Base-by-base conservation (phyloP, 2,797 vertebrate species). In the Pteronotus mesoamericanus region DNA sequence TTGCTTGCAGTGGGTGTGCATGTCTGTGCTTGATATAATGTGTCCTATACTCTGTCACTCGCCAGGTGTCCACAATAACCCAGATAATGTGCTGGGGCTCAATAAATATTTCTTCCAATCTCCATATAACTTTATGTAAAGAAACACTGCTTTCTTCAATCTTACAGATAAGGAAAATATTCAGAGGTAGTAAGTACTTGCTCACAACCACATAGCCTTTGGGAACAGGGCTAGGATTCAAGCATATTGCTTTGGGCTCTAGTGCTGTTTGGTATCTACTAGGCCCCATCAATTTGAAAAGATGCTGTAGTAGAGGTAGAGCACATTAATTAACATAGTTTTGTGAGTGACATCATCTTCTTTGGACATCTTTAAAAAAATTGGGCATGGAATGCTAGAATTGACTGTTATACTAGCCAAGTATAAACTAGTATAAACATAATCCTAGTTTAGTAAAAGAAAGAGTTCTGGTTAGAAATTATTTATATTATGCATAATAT, bases 301-400 rank as follows among this genome's bases (percentile, higher is more conserved):
- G 34, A 61, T 4, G 8, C 1, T n/a, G 0, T 8, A 14, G 39
- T 26, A 46, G 19, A 10, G 12, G 5, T 2, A 34, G 32, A 34
- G 22, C 10, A 46, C 6, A 18, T 64, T 37, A 24, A n/a, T 26
- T 46, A 75, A 22, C 16, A 42, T 8, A 29, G 21, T n/a, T 71
- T 24, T 61, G 2, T 72, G 57, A 32, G 5, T 12, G 66, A 32
- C 10, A 9, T 71, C 8, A 34, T 68, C 46, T 39, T 94, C 64
- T 91, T 24, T 42, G 42, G n/a, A 34, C 4, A 29, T 80, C 26
- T 61, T 74, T 61, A 86, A 39, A 90, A 71, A 90, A 74, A 53
- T 1, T 48, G 72, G 14, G 16, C 12, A 48, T 75, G n/a, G 57
- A 61, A 61, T 18, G 29, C 57, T 85, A 55, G 6, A 51, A 1